These are phyloP conservation scores for Phylloscopus trochilus DNA, from an alignment of 2,113 vertebrate species.

Conservation along the genomic window DNA sequence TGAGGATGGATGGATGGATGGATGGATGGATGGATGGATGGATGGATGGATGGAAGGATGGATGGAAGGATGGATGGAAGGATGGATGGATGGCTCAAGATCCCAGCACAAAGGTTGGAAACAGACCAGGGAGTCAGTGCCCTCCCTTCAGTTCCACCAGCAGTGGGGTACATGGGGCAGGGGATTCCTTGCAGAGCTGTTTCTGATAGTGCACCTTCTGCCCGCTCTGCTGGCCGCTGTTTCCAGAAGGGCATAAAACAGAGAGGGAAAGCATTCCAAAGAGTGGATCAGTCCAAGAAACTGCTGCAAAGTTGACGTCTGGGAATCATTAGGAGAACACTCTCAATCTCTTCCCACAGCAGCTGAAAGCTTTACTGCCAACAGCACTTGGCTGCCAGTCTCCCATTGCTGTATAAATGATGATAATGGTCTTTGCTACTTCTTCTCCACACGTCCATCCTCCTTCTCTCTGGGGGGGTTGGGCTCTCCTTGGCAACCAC, in stretches of 20 bases:
- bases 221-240: not conserved
- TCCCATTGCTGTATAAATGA: slow-evolving; percentile 49
- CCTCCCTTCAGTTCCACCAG: not conserved
- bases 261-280: not conserved
- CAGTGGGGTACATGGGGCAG: not conserved
- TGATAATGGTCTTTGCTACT: slow-evolving; percentile 49
- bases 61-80: not conserved
- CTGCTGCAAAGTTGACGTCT: slow-evolving; percentile 35
- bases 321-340: slow-evolving; percentile 46
- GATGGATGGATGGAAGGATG: not conserved
- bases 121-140: not conserved
- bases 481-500: slow-evolving; percentile 2
- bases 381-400: slow-evolving; percentile 47
- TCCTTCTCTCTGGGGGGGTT: not conserved
- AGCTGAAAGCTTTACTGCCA: slow-evolving; percentile 64
- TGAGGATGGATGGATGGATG: not conserved
- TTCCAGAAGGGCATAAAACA: not conserved
- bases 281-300: not conserved
- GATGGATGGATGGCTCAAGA: not conserved
- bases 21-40: not conserved
- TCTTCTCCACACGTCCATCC: slow-evolving; percentile 15
- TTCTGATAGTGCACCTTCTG: not conserved
- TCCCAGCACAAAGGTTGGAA: not conserved
- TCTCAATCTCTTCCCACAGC: slow-evolving; percentile 44
- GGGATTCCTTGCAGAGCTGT: rapidly evolving